Base-by-base conservation (phyloP, 2,113 vertebrate species). In the Tachysurus vachellii region DNA sequence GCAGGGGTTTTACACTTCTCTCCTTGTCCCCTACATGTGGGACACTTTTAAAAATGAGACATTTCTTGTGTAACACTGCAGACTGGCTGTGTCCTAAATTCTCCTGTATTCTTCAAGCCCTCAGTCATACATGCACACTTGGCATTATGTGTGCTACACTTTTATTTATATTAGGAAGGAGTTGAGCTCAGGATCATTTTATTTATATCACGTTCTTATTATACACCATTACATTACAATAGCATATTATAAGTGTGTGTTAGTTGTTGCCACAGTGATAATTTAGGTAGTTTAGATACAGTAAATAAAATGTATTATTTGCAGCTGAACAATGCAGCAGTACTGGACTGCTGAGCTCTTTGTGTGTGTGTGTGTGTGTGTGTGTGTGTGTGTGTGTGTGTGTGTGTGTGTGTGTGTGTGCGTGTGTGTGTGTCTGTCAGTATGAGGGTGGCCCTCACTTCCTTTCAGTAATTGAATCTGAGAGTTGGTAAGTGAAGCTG, bases 391-490 rank as follows among this genome's bases (percentile, higher is more conserved):
- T 54, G 57, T n/a, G 61, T 31, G 44, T 26, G 61, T 64, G 59
- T 77, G 56, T 12, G 36, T 75, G 26, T 80, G 61, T 61, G 86
- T 82, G 89, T 87, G 82, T 80, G 73, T 88, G 80, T 88, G 88
- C 75, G 64, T 59, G 79, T 62, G 68, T 54, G 80, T 81, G 88
- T 88, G 91, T 93, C 91, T 94, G 94, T 95, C 93, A 93, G 89
- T 94, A 84, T 86, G 85, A 94, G 94, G 93, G 94, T 94, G 94
- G 94, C 93, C 93, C 77, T 90, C 86, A 79, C 91, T 94, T 95
- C 93, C 93, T 94, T 90, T 92, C 87, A 85, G 93, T 94, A 94
- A 95, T 93, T 93, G 91, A 92, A 94, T 95, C 93, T 94, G 91
- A 93, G 92, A 93, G 93, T 95, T 94, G 92, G 92, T 92, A 89